phyloP scores from a whole-genome alignment of 2,888 invertebrate species.

The Vanessa cardui region DNA sequence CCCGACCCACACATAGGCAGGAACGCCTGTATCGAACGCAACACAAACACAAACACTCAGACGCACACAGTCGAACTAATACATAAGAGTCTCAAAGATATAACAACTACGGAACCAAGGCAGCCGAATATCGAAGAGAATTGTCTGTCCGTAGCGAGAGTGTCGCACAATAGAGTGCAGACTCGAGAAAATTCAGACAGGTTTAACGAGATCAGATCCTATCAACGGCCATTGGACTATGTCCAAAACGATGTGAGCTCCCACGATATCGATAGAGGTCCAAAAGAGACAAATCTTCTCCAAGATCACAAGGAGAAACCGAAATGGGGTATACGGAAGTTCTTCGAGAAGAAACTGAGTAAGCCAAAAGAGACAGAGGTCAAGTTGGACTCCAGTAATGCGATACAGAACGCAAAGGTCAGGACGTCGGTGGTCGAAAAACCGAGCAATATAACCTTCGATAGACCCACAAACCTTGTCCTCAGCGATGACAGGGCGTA shows the following conservation, averaged over 20 bases:
- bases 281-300: conserved; percentile 72
- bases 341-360: conserved; percentile 68
- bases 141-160: conserved; percentile 67
- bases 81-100: conserved; percentile 86
- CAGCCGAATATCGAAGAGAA: conserved; percentile 56
- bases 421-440: conserved; percentile 67
- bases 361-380: conserved; percentile 80
- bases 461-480: conserved; percentile 64
- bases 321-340: conserved; percentile 70
- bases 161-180: conserved; percentile 48
- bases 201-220: conserved; percentile 66
- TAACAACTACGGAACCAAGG: conserved; percentile 50
- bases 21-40: conserved; percentile 92
- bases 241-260: conserved; percentile 88
- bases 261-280: conserved; percentile 59
- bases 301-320: conserved; percentile 68
- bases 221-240: conserved; percentile 82
- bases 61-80: conserved; percentile 80
- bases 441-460: conserved; percentile 56
- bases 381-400: conserved; percentile 61
- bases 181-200: conserved; percentile 55
- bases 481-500: conserved; percentile 59
- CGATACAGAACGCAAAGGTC: conserved; percentile 51
- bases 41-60: conserved; percentile 83
- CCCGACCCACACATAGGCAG: conserved; percentile 92